A percentile compares a stretch with the other conserved stretches of the same genome.
Conservation (phyloP, 2,797 vertebrate genomes). For the Gouania willdenowi region DNA sequence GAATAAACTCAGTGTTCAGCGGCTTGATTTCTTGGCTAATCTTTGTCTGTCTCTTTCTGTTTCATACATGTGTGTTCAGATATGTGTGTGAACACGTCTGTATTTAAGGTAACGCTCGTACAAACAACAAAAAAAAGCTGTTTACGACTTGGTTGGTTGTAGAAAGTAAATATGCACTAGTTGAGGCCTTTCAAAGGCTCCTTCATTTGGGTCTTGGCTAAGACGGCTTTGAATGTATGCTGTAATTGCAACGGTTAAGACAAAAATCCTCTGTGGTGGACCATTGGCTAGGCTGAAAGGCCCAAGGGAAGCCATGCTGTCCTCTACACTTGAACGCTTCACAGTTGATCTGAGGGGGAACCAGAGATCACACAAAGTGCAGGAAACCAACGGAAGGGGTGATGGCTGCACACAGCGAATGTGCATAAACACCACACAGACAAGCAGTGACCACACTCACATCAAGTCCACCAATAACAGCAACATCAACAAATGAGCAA, state of each 20-base stretch:
- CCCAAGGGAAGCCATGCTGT: constrained; percentile 55
- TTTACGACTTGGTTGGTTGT: constrained; percentile 70
- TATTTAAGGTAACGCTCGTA: constrained; percentile 51
- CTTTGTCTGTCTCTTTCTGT: constrained; percentile 3
- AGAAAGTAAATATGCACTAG: constrained; percentile 74
- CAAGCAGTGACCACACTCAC: neutral
- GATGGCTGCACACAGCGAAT: neutral
- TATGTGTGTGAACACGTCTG: constrained; percentile 51
- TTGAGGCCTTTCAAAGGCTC: constrained; percentile 65
- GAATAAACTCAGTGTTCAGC: neutral
- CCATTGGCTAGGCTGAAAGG: constrained; percentile 35
- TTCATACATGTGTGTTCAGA: constrained; percentile 3
- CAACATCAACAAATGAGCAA: constrained; percentile 42
- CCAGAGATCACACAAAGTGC: constrained; percentile 33
- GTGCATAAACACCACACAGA: neutral
- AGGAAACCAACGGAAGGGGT: constrained; percentile 26
- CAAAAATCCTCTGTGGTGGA: constrained; percentile 58
- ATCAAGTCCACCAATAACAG: constrained; percentile 26
- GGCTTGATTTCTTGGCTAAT: neutral
- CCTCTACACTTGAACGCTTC: constrained; percentile 45
- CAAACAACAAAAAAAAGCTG: constrained; percentile 67
- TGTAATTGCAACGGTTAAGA: constrained; percentile 57
- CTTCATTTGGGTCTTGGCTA: constrained; percentile 59
- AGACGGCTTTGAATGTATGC: constrained; percentile 54
- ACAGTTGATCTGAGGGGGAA: constrained; percentile 47